Evolutionary conservation across 2,888 invertebrate genomes (phyloP), one percentile per base, ranked within the genome.

Genomic region (Hoplodrina ambigua): DNA sequence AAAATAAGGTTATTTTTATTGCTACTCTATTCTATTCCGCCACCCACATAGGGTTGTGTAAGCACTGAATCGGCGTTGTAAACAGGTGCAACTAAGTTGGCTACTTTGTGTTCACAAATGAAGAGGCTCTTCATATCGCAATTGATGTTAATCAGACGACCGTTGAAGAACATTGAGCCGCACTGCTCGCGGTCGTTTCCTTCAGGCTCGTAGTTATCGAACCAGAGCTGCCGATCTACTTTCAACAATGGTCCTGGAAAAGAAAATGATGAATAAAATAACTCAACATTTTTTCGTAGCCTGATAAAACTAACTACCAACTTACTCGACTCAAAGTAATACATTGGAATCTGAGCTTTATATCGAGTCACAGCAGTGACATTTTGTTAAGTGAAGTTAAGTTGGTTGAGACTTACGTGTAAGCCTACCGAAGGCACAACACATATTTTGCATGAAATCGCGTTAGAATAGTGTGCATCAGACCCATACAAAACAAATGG

Each of bases 91-190:
- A 2, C 4, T 0, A 49, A 8, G 5, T 53, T 15, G 37, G 53
- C n/a, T 17, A 64, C 17, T 19, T 93, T 92, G 62, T 91, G 91
- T 84, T 94, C 94, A 67, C 94, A 94, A 56, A 94, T 91, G 70
- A 92, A 94, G 84, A 92, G 90, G 72, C 89, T 85, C n/a, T 78
- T 86, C 2, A 75, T 80, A 0, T 81, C 73, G 59, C 94, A 94
- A 25, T 80, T 78, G 10, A 93, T 84, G 71, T 92, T 92, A 69
- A 92, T 93, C 0, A 93, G 85, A 0, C 83, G 77, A 6, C 93
- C 93, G 46, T 87, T 85, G 85, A 88, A 92, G 79, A 91, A 93
- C 92, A 94, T 93, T 3, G 91, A 89, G 6, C 94, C 94, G 60
- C 94, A 94, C 7, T 72, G 77, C 69, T 93, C 92, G 0, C 79